Percentiles rank a stretch among this genome's conserved stretches.
Evolutionary conservation across 2,888 invertebrate genomes (phyloP).

Genomic region (Barypeithes pellucidus): DNA sequence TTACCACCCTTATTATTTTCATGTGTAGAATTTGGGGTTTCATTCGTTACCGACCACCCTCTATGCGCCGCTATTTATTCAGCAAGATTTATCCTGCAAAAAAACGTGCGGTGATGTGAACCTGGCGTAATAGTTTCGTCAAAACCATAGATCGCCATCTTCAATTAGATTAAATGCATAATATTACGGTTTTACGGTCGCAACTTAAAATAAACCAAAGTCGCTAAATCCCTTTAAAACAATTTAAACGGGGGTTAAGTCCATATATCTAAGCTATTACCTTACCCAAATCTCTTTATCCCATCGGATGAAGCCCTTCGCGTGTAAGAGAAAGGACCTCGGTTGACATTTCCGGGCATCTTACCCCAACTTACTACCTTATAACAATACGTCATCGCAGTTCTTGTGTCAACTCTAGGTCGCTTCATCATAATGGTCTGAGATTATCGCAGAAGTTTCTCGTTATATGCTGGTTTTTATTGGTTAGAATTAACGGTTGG

Average conservation of each 20-base stretch:
- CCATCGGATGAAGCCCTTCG: conserved; percentile 9
- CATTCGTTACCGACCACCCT: no score
- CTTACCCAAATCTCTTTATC: conserved; percentile 16
- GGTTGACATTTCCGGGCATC: conserved; percentile 26
- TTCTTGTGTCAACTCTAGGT: conserved; percentile 19
- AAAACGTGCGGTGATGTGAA: no score
- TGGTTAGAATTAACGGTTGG: no score
- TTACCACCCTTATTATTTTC: no score
- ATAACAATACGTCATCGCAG: conserved; percentile 27
- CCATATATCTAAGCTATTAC: conserved; percentile 6
- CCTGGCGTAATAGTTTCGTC: no score
- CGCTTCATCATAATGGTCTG: conserved; percentile 9
- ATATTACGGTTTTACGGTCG: no score
- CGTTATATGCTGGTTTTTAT: no score
- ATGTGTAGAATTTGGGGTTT: no score
- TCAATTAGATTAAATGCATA: no score
- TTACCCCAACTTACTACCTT: conserved; percentile 25
- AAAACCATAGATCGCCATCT: no score
- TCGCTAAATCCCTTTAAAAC: conserved; percentile 14
- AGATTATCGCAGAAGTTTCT: background rate
- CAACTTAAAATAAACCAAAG: background rate
- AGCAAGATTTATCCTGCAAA: no score
- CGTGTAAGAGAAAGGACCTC: conserved; percentile 20
- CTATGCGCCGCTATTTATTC: no score
- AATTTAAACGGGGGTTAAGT: conserved; percentile 19